Evolutionary conservation across 2,113 vertebrate genomes (phyloP), one percentile per base, ranked within the genome.

Genomic region (Ploceus nigricollis): DNA sequence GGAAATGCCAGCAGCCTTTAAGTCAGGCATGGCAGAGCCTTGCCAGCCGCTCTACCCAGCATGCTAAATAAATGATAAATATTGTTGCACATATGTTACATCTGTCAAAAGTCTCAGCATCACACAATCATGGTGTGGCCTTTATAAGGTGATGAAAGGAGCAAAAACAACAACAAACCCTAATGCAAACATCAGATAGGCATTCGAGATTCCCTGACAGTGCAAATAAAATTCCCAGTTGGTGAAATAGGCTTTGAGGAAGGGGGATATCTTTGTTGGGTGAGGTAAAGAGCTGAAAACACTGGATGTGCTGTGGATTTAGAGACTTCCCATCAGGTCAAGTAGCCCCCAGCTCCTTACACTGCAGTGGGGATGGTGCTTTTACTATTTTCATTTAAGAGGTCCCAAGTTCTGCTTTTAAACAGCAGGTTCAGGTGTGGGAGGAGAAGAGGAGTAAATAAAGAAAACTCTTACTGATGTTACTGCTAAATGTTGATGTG

Each of bases 141-240:
- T 95, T 96, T 90, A 39, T 58, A 85, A 97, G 90, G 94, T 92
- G 94, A 92, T 90, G 94, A 96, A 95, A 93, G 90, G 90, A 89
- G 92, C 40, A 87, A 78, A 96, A 68, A 23, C 93, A 95, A 93
- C 90, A 96, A 90, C 86, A 94, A 93, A 54, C 79, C 88, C 82
- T 42, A 48, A 30, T 57, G 92, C 82, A 92, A 92, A 92, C 93
- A 86, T 81, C 80, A 39, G 82, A 80, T 15, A 85, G 45, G 79
- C 85, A 50, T 68, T 68, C 63, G 47, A 68, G 20, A 1, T 70
- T 60, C 82, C 80, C 76, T 90, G 92, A 61, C 78, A 90, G 57
- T 68, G 84, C 63, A 77, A 85, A 91, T 85, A 30, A 82, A 69
- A 70, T 25, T 20, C 7, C 50, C 70, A 15, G 3, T 33, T 33